These are phyloP conservation scores for Mythimna lalbum DNA, from an alignment of 2,888 invertebrate genomes.

Conservation along the genomic window DNA sequence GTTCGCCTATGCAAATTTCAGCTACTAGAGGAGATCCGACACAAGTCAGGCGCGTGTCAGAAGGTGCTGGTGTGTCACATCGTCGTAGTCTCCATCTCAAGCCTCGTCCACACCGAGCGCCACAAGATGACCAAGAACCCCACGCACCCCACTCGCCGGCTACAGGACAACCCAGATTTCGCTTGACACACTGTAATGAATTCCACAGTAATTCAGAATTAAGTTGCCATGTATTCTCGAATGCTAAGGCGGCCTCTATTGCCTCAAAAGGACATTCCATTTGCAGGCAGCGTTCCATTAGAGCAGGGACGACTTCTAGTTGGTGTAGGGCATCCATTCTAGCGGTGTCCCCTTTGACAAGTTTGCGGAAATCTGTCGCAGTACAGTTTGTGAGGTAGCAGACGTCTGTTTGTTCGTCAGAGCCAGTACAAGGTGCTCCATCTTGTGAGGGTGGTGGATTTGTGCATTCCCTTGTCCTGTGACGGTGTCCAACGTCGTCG, in stretches of 20 bases:
- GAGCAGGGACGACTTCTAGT: slow-evolving; percentile 81
- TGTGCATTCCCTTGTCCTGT: slow-evolving; percentile 80
- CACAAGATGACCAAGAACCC: slow-evolving; percentile 84
- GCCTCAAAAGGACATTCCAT: slow-evolving; percentile 85
- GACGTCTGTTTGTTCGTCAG: slow-evolving; percentile 78
- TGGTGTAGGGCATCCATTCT: slow-evolving; percentile 80
- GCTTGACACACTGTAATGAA: slow-evolving; percentile 87
- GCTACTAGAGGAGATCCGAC: slow-evolving; percentile 78
- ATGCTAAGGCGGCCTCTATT: slow-evolving; percentile 79
- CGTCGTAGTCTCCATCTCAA: slow-evolving; percentile 80
- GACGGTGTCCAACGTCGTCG: slow-evolving; percentile 83
- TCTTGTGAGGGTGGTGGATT: slow-evolving; percentile 85
- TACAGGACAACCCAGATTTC: slow-evolving; percentile 87
- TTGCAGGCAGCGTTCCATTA: slow-evolving; percentile 84
- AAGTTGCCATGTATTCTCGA: slow-evolving; percentile 84
- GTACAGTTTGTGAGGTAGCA: slow-evolving; percentile 85
- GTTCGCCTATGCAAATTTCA: slow-evolving; percentile 81
- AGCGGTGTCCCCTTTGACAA: slow-evolving; percentile 77
- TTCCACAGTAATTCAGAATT: slow-evolving; percentile 86
- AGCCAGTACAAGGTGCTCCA: slow-evolving; percentile 83
- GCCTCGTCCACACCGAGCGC: slow-evolving; percentile 83
- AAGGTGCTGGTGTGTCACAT: slow-evolving; percentile 84
- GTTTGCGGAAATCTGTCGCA: slow-evolving; percentile 79
- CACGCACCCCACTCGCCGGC: slow-evolving; percentile 84
- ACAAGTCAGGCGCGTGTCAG: slow-evolving; percentile 76